phyloP scores from a whole-genome alignment of 2,797 vertebrate species.

The Vireo griseus region DNA sequence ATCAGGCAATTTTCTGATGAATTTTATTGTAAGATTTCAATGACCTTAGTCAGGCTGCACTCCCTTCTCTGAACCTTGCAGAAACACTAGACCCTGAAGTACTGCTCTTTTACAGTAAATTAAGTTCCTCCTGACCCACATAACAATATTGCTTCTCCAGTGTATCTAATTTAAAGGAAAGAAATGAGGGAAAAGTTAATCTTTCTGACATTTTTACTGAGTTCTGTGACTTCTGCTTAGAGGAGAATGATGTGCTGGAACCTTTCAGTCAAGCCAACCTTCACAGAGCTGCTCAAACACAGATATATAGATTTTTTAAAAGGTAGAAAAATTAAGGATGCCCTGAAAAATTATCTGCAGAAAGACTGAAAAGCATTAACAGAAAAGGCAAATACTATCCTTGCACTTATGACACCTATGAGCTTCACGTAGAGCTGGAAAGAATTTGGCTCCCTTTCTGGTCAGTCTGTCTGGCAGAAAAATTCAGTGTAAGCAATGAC shows the following conservation, averaged over 20 bases:
- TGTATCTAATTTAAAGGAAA: constrained; percentile 18
- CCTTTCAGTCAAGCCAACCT: background rate
- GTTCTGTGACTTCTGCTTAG: background rate
- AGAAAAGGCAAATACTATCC: background rate
- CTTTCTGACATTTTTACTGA: constrained; percentile 6
- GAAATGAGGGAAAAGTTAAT: constrained; percentile 45
- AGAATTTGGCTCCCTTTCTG: background rate
- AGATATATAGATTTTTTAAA: background rate
- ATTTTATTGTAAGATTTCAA: constrained; percentile 41
- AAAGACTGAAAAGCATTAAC: background rate
- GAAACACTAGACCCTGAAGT: constrained; percentile 2
- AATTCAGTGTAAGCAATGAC: background rate
- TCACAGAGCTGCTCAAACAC: background rate
- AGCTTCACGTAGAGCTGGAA: background rate
- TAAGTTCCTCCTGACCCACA: constrained; percentile 37
- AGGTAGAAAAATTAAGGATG: background rate
- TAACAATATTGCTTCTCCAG: background rate
- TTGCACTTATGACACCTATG: background rate
- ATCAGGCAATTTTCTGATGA: background rate
- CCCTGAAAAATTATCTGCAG: background rate
- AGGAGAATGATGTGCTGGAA: background rate
- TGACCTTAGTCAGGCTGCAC: background rate
- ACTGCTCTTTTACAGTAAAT: constrained; percentile 29
- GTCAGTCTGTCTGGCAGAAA: background rate
- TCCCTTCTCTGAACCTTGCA: background rate